Conservation (phyloP, 2,888 invertebrate genomes). For the Plagodis pulveraria region DNA sequence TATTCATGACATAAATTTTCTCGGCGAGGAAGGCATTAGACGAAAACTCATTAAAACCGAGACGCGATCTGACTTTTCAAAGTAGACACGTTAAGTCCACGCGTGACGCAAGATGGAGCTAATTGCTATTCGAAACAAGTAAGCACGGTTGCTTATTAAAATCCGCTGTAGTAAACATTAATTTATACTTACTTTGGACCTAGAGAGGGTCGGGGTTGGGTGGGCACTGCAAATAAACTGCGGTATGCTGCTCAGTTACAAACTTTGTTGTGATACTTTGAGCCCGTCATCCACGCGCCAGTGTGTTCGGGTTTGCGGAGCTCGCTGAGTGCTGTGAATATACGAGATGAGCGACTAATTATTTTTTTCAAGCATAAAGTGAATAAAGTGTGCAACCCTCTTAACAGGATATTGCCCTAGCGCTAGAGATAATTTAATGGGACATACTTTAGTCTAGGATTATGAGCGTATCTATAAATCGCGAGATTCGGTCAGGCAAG, state of each 20-base stretch:
- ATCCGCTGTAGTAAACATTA: slow-evolving; percentile 69
- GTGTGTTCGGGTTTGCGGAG: slow-evolving; percentile 16
- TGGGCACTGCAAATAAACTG: slow-evolving; percentile 34
- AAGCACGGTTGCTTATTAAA: slow-evolving; percentile 74
- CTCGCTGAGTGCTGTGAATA: slow-evolving; percentile 12
- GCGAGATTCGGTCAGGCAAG: no score
- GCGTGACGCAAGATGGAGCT: slow-evolving; percentile 74
- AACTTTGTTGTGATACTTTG: slow-evolving; percentile 43
- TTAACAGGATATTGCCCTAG: no score
- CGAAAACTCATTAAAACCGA: slow-evolving; percentile 83
- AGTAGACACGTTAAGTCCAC: slow-evolving; percentile 83
- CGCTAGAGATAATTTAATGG: no score
- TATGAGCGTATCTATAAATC: no score
- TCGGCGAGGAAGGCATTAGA: slow-evolving; percentile 78
- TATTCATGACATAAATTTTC: slow-evolving; percentile 84
- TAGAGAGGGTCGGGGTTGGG: slow-evolving; percentile 30
- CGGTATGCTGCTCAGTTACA: slow-evolving; percentile 33
- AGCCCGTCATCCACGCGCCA: slow-evolving; percentile 24
- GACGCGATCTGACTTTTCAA: slow-evolving; percentile 83
- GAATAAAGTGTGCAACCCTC: not conserved
- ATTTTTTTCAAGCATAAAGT: slow-evolving; percentile 6
- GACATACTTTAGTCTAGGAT: no score
- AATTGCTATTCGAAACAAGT: slow-evolving; percentile 77
- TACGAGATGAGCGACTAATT: slow-evolving; percentile 18
- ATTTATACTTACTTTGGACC: slow-evolving; percentile 54